Evolutionary conservation across 2,113 vertebrate genomes (phyloP).

Genomic region (Rutilus rutilus): DNA sequence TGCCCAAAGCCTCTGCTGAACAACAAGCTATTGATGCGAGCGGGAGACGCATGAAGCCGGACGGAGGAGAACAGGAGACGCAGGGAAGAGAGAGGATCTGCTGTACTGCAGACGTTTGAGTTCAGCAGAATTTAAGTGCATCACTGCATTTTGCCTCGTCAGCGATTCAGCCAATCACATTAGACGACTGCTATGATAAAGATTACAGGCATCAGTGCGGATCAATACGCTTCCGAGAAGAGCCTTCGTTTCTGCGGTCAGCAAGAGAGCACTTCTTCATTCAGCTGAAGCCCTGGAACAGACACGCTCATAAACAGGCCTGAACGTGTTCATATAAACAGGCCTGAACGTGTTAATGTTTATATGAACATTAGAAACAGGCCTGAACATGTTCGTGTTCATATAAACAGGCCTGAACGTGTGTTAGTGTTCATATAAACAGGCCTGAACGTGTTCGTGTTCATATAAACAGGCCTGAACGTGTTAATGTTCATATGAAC

Average conservation of each 20-base stretch:
- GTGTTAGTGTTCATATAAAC: too few species aligned
- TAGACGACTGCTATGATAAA: not conserved
- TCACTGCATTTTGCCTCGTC: not conserved
- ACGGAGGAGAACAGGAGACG: slow-evolving; percentile 7
- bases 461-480: too few species aligned
- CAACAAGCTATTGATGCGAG: slow-evolving; percentile 45
- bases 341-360: too few species aligned
- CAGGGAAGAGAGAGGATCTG: not conserved
- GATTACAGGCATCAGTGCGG: not conserved
- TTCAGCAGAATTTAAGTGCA: slow-evolving; percentile 1
- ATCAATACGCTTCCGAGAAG: not conserved
- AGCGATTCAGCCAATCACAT: not conserved
- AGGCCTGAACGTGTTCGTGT: too few species aligned
- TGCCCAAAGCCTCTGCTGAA: slow-evolving; percentile 42
- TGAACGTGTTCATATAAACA: too few species aligned
- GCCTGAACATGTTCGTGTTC: too few species aligned
- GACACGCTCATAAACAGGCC: too few species aligned
- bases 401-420: too few species aligned
- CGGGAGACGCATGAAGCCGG: slow-evolving; percentile 17
- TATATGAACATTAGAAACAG: too few species aligned
- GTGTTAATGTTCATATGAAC: too few species aligned
- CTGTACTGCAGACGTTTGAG: not conserved
- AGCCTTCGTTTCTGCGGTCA: not conserved
- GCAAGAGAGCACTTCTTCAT: not conserved
- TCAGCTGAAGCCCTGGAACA: too few species aligned